phyloP scores from a whole-genome alignment of 2,888 invertebrate genomes.

The Melipona bicolor region DNA sequence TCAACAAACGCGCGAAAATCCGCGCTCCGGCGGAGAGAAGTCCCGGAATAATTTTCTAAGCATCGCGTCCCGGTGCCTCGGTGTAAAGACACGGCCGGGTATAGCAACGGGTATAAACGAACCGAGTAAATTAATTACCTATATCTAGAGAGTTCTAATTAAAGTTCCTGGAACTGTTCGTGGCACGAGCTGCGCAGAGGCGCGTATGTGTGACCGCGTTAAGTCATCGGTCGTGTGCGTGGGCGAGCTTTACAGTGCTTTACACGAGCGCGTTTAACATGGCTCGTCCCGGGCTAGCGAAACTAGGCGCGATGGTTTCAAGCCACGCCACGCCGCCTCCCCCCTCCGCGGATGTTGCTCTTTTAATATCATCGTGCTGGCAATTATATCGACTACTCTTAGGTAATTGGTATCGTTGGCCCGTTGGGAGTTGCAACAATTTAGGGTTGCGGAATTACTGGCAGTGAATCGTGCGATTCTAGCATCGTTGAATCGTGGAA shows the following conservation, averaged over 20 bases:
- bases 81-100: background rate
- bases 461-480: too few relatives aligned
- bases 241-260: constrained; percentile 22
- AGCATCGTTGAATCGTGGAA: too few relatives aligned
- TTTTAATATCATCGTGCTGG: constrained; percentile 21
- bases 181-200: constrained; percentile 45
- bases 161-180: constrained; percentile 74
- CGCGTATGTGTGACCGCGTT: constrained; percentile 49
- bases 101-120: constrained; percentile 25
- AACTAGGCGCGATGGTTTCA: constrained; percentile 46
- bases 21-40: too few relatives aligned
- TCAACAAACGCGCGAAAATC: too few relatives aligned
- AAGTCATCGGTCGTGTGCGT: constrained; percentile 41
- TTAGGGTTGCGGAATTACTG: too few relatives aligned
- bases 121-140: constrained; percentile 72
- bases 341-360: background rate
- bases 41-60: background rate
- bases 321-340: constrained; percentile 2
- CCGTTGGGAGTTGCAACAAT: too few relatives aligned
- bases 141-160: constrained; percentile 74
- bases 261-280: constrained; percentile 38
- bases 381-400: background rate
- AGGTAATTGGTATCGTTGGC: too few relatives aligned
- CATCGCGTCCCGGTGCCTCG: background rate
- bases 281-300: background rate